These are phyloP conservation scores for Siphonodentalium dalli DNA, from an alignment of 2,888 invertebrate genomes.

Conservation along the genomic window DNA sequence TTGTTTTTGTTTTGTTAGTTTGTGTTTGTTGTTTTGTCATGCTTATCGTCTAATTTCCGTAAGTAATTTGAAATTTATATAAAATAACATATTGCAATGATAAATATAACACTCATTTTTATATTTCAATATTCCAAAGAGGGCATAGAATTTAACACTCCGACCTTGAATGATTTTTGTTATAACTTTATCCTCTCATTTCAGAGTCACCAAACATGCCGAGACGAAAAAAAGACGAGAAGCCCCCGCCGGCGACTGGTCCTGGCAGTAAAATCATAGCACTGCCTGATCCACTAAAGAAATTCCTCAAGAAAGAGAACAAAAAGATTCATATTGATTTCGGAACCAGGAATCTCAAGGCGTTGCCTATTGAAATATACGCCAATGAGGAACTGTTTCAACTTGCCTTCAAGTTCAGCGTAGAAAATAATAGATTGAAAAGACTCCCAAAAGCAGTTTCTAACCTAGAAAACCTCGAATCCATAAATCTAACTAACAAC, in stretches of 20 bases:
- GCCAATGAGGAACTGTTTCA: conserved; percentile 59
- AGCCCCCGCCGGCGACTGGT: conserved; percentile 62
- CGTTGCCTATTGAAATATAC: conserved; percentile 60
- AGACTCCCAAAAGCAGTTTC: conserved; percentile 54
- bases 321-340: conserved; percentile 45
- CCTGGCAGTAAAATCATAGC: conserved; percentile 62
- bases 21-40: too few relatives aligned
- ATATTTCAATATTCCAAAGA: too few relatives aligned
- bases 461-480: conserved; percentile 46
- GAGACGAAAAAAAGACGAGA: conserved; percentile 64
- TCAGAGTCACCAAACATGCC: too few relatives aligned
- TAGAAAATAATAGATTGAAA: conserved; percentile 60
- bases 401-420: conserved; percentile 50
- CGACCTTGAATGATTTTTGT: too few relatives aligned
- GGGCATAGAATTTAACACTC: too few relatives aligned
- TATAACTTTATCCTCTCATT: too few relatives aligned
- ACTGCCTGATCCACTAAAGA: conserved; percentile 55
- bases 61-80: too few relatives aligned
- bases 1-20: too few relatives aligned
- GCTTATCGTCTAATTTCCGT: too few relatives aligned
- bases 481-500: conserved; percentile 56
- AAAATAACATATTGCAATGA: too few relatives aligned
- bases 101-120: too few relatives aligned
- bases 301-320: conserved; percentile 46
- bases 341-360: conserved; percentile 49